Evolutionary conservation across 2,888 invertebrate species (phyloP).

Genomic region (Synanthedon myopaeformis): DNA sequence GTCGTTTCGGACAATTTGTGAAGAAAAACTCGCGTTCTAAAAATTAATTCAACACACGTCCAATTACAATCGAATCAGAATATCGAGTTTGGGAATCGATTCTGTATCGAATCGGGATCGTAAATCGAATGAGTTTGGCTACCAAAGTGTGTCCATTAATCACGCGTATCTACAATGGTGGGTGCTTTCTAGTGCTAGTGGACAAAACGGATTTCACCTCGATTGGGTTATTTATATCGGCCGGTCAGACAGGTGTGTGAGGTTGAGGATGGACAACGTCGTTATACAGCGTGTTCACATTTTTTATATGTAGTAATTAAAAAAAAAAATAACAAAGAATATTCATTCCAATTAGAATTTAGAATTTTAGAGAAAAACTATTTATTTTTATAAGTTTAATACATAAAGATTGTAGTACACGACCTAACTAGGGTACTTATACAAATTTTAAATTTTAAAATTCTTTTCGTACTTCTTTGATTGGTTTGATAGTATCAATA

Average conservation of each 20-base stretch:
- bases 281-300: slow-evolving; percentile 30
- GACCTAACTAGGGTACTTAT: no score
- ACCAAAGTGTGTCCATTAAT: slow-evolving; percentile 33
- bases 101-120: slow-evolving; percentile 32
- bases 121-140: slow-evolving; percentile 45
- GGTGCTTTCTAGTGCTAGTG: slow-evolving; percentile 38
- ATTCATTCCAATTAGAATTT: no score
- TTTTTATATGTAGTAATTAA: neutral
- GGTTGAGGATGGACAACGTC: slow-evolving; percentile 1
- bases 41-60: slow-evolving; percentile 2
- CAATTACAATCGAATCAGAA: slow-evolving; percentile 7
- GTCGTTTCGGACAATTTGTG: neutral
- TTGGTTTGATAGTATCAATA: no score
- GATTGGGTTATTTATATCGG: slow-evolving; percentile 53
- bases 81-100: slow-evolving; percentile 15
- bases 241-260: slow-evolving; percentile 44
- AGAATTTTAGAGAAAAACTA: no score
- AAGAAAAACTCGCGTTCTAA: neutral
- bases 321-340: no score
- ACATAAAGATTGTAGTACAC: no score
- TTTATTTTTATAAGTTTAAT: no score
- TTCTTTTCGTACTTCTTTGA: no score
- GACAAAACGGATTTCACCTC: slow-evolving; percentile 59
- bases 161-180: slow-evolving; percentile 11
- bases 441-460: no score